These are phyloP conservation scores for Chanos chanos DNA, from an alignment of 2,797 vertebrate species.

Conservation along the genomic window DNA sequence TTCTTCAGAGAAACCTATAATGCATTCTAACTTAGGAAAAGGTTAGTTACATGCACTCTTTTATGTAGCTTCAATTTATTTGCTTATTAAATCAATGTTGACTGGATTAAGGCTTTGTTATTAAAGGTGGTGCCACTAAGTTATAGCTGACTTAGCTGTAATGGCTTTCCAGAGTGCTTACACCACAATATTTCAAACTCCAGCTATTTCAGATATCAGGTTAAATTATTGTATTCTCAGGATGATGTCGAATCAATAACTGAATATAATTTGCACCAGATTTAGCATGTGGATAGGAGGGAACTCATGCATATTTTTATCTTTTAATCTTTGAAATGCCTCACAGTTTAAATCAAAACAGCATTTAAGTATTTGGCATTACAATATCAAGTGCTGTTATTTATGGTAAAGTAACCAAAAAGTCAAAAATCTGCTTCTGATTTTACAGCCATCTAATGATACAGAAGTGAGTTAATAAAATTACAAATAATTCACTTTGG, in stretches of 20 bases:
- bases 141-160: background rate
- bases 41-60: constrained; percentile 6
- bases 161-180: background rate
- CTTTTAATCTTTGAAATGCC: too few relatives aligned
- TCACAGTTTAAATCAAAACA: too few relatives aligned
- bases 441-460: too few relatives aligned
- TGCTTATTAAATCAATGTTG: background rate
- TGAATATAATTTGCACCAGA: too few relatives aligned
- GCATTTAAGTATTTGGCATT: too few relatives aligned
- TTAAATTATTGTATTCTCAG: background rate
- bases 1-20: background rate
- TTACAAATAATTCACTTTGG: too few relatives aligned
- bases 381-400: too few relatives aligned
- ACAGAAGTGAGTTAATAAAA: too few relatives aligned
- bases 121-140: background rate
- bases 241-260: background rate
- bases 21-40: constrained; percentile 3
- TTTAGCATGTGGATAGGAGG: too few relatives aligned
- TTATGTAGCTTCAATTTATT: background rate
- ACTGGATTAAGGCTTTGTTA: background rate
- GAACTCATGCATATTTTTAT: constrained; percentile 16
- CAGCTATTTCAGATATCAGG: background rate
- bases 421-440: too few relatives aligned
- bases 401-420: too few relatives aligned
- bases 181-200: background rate